Conservation (phyloP, 2,888 invertebrate genomes). For the Drosophila histrio region DNA sequence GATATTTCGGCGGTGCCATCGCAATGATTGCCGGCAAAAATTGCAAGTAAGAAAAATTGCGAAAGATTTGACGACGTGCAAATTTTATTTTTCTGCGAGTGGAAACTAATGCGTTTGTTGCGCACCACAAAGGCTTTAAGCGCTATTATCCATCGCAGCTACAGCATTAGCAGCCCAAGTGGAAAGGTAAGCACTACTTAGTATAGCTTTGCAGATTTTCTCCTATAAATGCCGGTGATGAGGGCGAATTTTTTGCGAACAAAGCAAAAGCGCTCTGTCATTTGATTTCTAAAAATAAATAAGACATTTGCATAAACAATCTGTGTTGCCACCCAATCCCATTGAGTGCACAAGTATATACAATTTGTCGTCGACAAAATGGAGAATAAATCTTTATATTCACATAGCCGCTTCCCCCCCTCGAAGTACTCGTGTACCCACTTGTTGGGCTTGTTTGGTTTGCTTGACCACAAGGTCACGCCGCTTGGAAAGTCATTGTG, state of each 20-base stretch:
- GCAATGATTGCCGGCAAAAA: constrained; percentile 45
- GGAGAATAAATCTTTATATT: constrained; percentile 7
- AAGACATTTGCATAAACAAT: constrained; percentile 55
- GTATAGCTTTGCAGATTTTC: not conserved
- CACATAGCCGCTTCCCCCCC: not conserved
- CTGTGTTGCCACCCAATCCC: constrained; percentile 1
- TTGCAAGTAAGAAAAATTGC: constrained; percentile 33
- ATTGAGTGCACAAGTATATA: constrained; percentile 16
- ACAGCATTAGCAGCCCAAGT: constrained; percentile 15
- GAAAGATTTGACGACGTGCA: not conserved
- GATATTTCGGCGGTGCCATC: constrained; percentile 1
- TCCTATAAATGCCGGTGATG: not conserved
- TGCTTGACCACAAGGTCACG: constrained; percentile 60
- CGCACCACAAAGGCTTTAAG: constrained; percentile 32
- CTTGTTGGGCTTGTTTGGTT: constrained; percentile 60
- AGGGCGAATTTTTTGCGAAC: constrained; percentile 21
- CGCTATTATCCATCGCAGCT: constrained; percentile 37
- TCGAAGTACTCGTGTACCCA: constrained; percentile 44
- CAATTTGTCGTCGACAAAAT: not conserved
- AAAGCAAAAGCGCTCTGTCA: constrained; percentile 25
- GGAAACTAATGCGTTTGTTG: constrained; percentile 60
- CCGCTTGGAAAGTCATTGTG: constrained; percentile 43
- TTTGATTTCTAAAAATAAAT: constrained; percentile 61
- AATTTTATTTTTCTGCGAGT: not conserved
- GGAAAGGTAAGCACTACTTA: constrained; percentile 48